Evolutionary conservation across 2,888 invertebrate species (phyloP), one percentile per base, ranked within the genome.

Genomic region (Dendrolimus houi): DNA sequence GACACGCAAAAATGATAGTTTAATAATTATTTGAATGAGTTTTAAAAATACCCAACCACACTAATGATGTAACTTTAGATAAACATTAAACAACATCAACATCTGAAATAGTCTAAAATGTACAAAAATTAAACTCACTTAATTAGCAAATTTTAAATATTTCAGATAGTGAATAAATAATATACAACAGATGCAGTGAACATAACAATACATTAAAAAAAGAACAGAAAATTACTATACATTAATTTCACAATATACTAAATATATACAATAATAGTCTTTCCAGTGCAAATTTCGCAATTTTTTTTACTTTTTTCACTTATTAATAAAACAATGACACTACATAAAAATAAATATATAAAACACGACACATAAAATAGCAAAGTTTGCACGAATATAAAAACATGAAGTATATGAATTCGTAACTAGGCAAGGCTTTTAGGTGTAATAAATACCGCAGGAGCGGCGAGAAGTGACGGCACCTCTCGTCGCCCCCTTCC

Each of bases 261-360:
- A 83, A 80, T 84, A 85, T 83, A 87, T 85, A 68, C 54, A 57
- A 55, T 54, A 76, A 74, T 76, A 81, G 80, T 80, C 78, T 76
- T 81, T 79, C 77, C 75, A 70, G 75, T 84, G 81, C 73, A 80
- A 78, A 75, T 76, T 78, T 76, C 78, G 79, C 72, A 75, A 75
- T 75, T 79, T 83, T 84, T 83, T 85, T 86, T 81, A 73, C 81
- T 83, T 83, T 81, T 73, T 87, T 85, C 79, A 79, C 76, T 81
- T 83, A 82, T 82, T 77, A 86, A 79, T 87, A 88, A 87, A 82
- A 81, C 83, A 87, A 87, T 75, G 85, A 87, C 87, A 84, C 87
- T 88, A 88, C 85, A 84, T 81, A 85, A 83, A 81, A 79, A 79
- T 81, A 79, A 77, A 85, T 78, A 84, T 84, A 86, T 78, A 82